These are phyloP conservation scores for Ectobius pallidus DNA, from an alignment of 2,888 invertebrate genomes.

Conservation along the genomic window DNA sequence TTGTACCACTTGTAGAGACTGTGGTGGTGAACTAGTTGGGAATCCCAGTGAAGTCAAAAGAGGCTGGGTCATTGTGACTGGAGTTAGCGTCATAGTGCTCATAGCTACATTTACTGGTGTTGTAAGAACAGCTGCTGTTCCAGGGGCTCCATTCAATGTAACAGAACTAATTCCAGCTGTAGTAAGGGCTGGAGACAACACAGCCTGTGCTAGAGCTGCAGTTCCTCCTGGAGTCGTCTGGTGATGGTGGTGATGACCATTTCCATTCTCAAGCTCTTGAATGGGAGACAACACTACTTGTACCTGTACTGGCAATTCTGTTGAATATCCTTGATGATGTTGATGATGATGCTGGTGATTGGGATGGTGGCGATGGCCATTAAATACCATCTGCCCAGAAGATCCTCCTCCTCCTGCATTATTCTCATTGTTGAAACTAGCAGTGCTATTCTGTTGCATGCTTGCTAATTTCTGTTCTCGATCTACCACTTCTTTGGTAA, in stretches of 20 bases:
- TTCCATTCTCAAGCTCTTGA: constrained; percentile 80
- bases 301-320: constrained; percentile 74
- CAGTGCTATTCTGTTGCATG: constrained; percentile 24
- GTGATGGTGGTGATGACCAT: constrained; percentile 51
- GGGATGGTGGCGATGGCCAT: constrained; percentile 48
- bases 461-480: constrained; percentile 69
- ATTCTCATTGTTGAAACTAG: neutral
- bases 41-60: constrained; percentile 62
- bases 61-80: constrained; percentile 62
- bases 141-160: constrained; percentile 53
- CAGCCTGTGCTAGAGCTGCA: constrained; percentile 79
- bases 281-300: constrained; percentile 82
- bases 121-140: constrained; percentile 50
- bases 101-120: constrained; percentile 47
- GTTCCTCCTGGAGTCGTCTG: constrained; percentile 58
- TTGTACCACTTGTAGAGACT: constrained; percentile 45
- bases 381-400: neutral
- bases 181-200: constrained; percentile 67
- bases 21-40: constrained; percentile 39
- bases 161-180: constrained; percentile 54
- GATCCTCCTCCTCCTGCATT: too few relatives aligned
- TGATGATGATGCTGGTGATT: constrained; percentile 54
- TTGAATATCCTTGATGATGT: constrained; percentile 48
- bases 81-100: constrained; percentile 55
- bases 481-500: constrained; percentile 78